A percentile compares a stretch with the other conserved stretches of the same genome.
phyloP scores from a whole-genome alignment of 2,797 vertebrate species.

The Ambastaia sidthimunki region DNA sequence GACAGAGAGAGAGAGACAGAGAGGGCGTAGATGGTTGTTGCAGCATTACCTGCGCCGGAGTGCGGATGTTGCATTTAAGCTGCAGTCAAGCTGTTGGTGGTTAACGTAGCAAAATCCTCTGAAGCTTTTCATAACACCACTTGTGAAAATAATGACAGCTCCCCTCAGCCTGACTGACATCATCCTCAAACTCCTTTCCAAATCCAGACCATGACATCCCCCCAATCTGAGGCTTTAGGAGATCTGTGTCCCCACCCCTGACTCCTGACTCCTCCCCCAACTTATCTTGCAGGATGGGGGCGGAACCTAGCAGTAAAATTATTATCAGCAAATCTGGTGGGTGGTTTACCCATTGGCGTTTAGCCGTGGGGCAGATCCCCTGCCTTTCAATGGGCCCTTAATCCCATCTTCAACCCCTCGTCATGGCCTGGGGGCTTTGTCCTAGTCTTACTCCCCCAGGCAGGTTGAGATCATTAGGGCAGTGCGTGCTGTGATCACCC shows the following conservation, averaged over 20 bases:
- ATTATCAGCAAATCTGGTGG: background rate
- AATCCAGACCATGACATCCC: constrained; percentile 33
- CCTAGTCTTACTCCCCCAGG: constrained; percentile 64
- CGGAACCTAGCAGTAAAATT: background rate
- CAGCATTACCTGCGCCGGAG: background rate
- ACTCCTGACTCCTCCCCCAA: background rate
- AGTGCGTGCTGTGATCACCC: constrained; percentile 72
- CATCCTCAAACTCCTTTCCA: constrained; percentile 37
- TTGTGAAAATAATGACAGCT: constrained; percentile 35
- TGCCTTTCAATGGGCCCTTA: constrained; percentile 8
- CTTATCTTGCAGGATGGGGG: background rate
- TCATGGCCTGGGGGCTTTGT: constrained; percentile 30
- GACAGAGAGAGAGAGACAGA: background rate
- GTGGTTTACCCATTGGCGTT: constrained; percentile 6
- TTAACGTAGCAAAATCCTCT: constrained; percentile 25
- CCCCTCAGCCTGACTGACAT: constrained; percentile 37
- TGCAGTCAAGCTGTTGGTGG: constrained; percentile 36
- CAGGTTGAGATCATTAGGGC: constrained; percentile 75
- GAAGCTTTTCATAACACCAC: constrained; percentile 15
- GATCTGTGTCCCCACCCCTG: background rate
- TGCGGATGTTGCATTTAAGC: constrained; percentile 17
- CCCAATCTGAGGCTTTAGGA: constrained; percentile 16
- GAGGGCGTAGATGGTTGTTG: constrained; percentile 29
- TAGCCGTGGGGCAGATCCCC: constrained; percentile 24
- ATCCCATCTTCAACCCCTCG: constrained; percentile 23